These are phyloP conservation scores for Calidris pugnax DNA, from an alignment of 2,113 vertebrate species.

Conservation along the genomic window DNA sequence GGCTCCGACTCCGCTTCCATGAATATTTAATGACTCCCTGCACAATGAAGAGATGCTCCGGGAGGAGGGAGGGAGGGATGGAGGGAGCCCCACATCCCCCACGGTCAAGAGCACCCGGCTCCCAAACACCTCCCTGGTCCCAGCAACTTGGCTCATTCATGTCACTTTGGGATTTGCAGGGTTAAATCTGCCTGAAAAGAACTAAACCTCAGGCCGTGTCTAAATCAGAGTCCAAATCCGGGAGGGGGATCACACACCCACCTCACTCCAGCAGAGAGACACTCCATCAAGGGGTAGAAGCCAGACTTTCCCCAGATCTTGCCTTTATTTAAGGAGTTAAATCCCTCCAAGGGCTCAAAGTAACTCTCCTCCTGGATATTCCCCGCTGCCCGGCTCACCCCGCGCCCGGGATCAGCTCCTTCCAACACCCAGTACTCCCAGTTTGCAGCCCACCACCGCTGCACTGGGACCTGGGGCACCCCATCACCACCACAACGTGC, in stretches of 20 bases:
- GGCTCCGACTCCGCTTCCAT: neutral
- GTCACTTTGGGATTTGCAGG: neutral
- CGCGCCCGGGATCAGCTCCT: accelerated
- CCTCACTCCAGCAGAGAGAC: neutral
- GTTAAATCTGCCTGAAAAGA: neutral
- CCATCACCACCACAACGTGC: accelerated
- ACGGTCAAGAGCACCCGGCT: neutral
- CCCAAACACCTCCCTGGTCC: neutral
- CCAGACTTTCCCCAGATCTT: neutral
- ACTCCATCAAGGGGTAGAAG: neutral
- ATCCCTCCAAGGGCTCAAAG: neutral
- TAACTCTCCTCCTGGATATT: neutral
- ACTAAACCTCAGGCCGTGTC: neutral
- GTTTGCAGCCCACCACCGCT: neutral
- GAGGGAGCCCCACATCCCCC: neutral
- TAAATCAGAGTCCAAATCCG: neutral
- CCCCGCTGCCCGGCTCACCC: neutral
- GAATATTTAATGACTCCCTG: slow-evolving; percentile 47
- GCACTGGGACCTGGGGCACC: accelerated
- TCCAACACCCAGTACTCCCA: neutral
- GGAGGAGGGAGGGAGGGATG: neutral
- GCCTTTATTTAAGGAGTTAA: neutral
- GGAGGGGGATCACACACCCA: neutral
- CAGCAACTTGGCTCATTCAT: neutral
- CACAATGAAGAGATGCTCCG: neutral